These are phyloP conservation scores for Rhodophaea formosa DNA, from an alignment of 2,888 invertebrate genomes.

Conservation along the genomic window DNA sequence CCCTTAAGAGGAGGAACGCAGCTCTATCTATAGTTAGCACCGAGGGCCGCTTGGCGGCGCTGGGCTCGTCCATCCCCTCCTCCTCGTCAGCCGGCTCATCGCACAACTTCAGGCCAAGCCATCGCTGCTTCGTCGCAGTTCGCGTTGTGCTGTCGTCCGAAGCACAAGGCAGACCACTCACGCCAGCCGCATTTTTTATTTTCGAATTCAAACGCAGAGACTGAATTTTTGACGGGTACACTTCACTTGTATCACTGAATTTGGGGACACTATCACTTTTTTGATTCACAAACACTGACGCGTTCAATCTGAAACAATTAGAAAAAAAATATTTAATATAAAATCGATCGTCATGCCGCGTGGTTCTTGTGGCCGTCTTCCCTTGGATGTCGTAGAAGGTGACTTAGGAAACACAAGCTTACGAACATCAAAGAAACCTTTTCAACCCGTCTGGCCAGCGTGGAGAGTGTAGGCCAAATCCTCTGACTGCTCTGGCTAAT, in stretches of 20 bases:
- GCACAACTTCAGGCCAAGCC: constrained; percentile 80
- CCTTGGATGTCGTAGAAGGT: too few relatives aligned
- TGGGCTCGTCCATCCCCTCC: constrained; percentile 72
- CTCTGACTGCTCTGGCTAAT: too few relatives aligned
- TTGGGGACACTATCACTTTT: background rate
- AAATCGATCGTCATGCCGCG: background rate
- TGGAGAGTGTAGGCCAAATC: too few relatives aligned
- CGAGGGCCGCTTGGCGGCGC: constrained; percentile 81
- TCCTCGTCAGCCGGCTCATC: constrained; percentile 67
- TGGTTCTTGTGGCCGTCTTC: too few relatives aligned
- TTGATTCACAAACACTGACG: constrained; percentile 12
- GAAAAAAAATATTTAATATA: constrained; percentile 5
- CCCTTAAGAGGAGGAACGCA: constrained; percentile 91
- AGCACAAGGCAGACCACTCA: constrained; percentile 35
- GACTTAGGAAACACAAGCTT: too few relatives aligned
- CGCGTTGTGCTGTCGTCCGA: constrained; percentile 52
- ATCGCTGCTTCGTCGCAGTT: constrained; percentile 69
- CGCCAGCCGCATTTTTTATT: constrained; percentile 24
- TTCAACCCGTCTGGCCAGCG: too few relatives aligned
- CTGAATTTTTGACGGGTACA: constrained; percentile 17
- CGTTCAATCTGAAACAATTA: constrained; percentile 26
- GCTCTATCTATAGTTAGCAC: constrained; percentile 93
- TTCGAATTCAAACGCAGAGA: constrained; percentile 17
- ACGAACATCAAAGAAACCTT: too few relatives aligned
- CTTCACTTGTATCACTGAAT: constrained; percentile 1